Evolutionary conservation across 2,888 invertebrate species (phyloP).

Genomic region (Augochlorella aurata): DNA sequence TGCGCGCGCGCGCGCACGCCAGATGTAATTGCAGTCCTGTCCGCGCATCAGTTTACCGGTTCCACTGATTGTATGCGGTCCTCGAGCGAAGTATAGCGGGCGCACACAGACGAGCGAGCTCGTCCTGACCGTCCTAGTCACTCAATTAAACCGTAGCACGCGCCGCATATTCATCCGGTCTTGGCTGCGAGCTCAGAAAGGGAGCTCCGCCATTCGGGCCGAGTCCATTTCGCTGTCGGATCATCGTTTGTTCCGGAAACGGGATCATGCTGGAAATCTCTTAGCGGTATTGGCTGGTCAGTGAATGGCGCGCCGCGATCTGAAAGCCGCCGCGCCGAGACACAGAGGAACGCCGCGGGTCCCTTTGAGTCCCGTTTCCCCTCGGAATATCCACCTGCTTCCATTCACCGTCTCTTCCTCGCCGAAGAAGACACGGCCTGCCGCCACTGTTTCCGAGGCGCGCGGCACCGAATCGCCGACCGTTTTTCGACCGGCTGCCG

Average conservation of each 20-base stretch:
- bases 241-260: conserved; percentile 16
- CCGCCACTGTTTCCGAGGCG: too few species aligned
- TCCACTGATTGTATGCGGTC: conserved; percentile 29
- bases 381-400: neutral
- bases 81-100: conserved; percentile 13
- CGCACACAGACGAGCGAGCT: neutral
- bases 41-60: conserved; percentile 40
- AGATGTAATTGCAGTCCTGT: conserved; percentile 45
- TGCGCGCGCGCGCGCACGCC: neutral
- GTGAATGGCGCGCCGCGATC: conserved; percentile 38
- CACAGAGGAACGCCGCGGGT: neutral
- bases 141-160: conserved; percentile 41
- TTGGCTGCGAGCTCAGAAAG: neutral
- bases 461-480: neutral
- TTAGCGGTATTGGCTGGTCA: conserved; percentile 42
- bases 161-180: conserved; percentile 24
- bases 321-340: conserved; percentile 27
- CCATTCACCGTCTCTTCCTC: too few species aligned
- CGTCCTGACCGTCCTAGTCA: neutral
- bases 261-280: conserved; percentile 27
- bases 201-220: neutral
- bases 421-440: too few species aligned
- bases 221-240: conserved; percentile 1
- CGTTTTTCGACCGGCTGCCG: conserved; percentile 11
- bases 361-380: neutral